These are phyloP conservation scores for Rhodeus uyekii DNA, from an alignment of 2,797 vertebrate genomes.

Conservation along the genomic window DNA sequence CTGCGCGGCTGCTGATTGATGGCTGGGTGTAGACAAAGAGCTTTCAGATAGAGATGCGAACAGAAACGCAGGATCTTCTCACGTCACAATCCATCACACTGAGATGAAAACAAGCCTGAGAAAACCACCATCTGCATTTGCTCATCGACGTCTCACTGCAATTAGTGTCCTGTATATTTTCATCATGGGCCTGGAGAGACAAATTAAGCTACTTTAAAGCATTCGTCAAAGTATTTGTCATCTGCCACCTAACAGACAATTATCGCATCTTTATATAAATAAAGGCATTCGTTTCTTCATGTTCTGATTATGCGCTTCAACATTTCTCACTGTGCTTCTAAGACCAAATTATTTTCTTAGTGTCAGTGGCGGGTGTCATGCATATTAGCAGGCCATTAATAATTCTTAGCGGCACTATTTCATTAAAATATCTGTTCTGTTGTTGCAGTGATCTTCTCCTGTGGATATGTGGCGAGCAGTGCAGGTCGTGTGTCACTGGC, in stretches of 20 bases:
- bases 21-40: constrained; percentile 36
- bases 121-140: constrained; percentile 23
- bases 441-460: not conserved
- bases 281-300: not conserved
- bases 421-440: not conserved
- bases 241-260: constrained; percentile 30
- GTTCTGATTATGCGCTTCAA: constrained; percentile 14
- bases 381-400: not conserved
- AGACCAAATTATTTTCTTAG: not conserved
- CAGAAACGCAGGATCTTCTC: not conserved
- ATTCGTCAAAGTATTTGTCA: not conserved
- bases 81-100: constrained; percentile 26
- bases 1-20: constrained; percentile 43
- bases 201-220: constrained; percentile 32
- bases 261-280: constrained; percentile 17
- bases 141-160: constrained; percentile 10
- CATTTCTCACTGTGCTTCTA: not conserved
- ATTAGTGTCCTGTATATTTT: constrained; percentile 36
- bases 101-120: constrained; percentile 10
- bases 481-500: not conserved
- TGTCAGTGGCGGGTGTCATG: not conserved
- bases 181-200: constrained; percentile 13
- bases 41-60: constrained; percentile 22
- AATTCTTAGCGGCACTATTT: not conserved
- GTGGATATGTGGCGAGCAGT: not conserved